Evolutionary conservation across 2,797 vertebrate genomes (phyloP).

Genomic region (Myotis myotis): DNA sequence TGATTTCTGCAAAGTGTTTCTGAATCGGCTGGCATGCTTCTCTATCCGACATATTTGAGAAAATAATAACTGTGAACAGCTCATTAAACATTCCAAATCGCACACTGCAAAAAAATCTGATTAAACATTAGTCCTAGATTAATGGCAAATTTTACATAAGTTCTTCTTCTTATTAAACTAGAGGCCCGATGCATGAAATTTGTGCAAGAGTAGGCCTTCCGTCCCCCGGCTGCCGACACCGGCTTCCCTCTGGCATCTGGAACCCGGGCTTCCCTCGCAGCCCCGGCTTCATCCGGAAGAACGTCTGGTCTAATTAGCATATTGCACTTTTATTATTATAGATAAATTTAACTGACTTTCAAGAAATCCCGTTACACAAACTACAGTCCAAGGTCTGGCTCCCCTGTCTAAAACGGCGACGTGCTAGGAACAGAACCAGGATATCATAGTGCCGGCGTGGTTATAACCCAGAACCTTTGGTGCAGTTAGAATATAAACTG

Average conservation of each 20-base stretch:
- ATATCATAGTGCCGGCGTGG: not conserved
- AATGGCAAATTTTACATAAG: constrained; percentile 50
- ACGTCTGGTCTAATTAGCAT: too few relatives aligned
- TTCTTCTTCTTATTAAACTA: constrained; percentile 51
- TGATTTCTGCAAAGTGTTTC: not conserved
- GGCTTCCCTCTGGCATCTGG: too few relatives aligned
- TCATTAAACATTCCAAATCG: not conserved
- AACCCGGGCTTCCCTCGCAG: too few relatives aligned
- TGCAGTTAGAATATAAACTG: not conserved
- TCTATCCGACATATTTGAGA: not conserved
- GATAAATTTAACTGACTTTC: constrained; percentile 42
- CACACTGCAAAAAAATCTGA: not conserved
- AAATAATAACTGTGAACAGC: not conserved
- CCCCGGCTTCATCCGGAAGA: too few relatives aligned
- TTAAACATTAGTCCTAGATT: not conserved
- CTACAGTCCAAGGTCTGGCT: not conserved
- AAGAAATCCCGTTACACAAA: constrained; percentile 39
- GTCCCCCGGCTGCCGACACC: too few relatives aligned
- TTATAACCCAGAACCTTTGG: not conserved
- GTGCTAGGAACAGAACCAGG: not conserved
- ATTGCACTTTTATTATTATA: too few relatives aligned
- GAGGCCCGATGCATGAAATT: too few relatives aligned
- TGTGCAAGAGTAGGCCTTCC: too few relatives aligned
- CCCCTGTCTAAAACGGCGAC: not conserved
- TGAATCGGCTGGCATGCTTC: not conserved